Base-by-base conservation (phyloP, 2,888 invertebrate species). In the Zygaena filipendulae region DNA sequence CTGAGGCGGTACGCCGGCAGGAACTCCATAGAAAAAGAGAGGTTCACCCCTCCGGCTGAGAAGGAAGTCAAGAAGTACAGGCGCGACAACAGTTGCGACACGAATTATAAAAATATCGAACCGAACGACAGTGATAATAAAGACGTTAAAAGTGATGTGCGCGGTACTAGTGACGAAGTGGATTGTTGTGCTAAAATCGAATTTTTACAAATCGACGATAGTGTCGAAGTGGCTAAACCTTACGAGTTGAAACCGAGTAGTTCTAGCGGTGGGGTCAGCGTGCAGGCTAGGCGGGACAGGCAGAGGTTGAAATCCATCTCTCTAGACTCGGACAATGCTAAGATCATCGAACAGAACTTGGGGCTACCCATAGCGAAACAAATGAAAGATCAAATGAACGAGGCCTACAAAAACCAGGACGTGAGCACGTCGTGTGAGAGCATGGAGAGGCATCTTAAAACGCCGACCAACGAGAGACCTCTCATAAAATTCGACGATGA, bases 281-380 rank as follows among this genome's bases (percentile, higher is more conserved):
- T 71, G 1, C 71, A 75, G 32, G 66, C 67, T 7, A 61, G 82
- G 40, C 52, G 82, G 32, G 16, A 16, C 7, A 4, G 16, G 16
- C 81, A 82, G 39, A 59, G 82, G 28, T 50, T 83, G 6, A 82
- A 83, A 47, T 82, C 82, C 1, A 82, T 83, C 43, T 83, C 83
- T 1, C 41, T 83, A 21, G 83, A 83, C 46, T 83, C 82, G 0
- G 82, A 83, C 36, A 81, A 82, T 35, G 82, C 83, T 2, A 79
- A 75, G 44, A 75, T 83, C 23, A 82, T 82, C n/a, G 82, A 82
- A 57, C 82, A 81, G 38, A 82, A 82, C 45, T 44, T 82, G 21
- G 81, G 82, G 1, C 45, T 82, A 25, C 82, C 83, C 0, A 81
- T 83, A 37, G 81, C 82, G 8, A 81, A 81, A 36, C 81, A 81